A percentile compares a stretch with the other conserved stretches of the same genome.
phyloP scores from a whole-genome alignment of 2,797 vertebrate species.

The Alfaro cultratus region DNA sequence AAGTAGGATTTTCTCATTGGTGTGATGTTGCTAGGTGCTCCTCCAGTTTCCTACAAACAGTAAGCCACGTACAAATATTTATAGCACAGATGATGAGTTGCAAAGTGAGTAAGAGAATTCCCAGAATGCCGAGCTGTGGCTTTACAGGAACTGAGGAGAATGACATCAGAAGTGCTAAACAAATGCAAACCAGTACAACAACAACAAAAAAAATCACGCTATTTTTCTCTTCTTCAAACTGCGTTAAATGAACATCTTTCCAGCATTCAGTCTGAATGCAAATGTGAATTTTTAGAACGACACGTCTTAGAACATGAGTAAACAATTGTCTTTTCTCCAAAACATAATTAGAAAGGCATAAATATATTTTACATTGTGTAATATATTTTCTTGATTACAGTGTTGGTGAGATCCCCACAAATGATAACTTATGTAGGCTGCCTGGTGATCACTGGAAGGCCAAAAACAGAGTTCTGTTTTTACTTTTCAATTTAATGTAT shows the following conservation, averaged over 20 bases:
- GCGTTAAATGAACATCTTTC: background rate
- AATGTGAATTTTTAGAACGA: background rate
- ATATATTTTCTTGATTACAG: background rate
- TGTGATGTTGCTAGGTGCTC: conserved; percentile 4
- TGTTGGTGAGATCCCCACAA: background rate
- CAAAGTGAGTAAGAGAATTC: conserved; percentile 4
- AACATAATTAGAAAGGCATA: background rate
- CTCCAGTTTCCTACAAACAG: conserved; percentile 1
- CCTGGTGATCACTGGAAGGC: background rate
- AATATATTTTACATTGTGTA: background rate
- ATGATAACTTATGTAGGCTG: background rate
- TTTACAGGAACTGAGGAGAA: background rate
- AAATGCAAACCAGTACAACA: background rate
- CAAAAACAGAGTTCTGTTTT: background rate
- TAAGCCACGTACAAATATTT: conserved; percentile 2
- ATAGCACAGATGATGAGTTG: background rate
- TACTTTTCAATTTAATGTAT: background rate
- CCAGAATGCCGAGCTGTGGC: conserved; percentile 1
- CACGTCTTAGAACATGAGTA: background rate
- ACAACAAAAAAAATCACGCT: background rate
- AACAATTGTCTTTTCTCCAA: background rate
- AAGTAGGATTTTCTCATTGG: background rate
- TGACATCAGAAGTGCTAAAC: conserved; percentile 6
- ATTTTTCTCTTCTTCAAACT: background rate
- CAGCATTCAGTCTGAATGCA: background rate